Evolutionary conservation across 2,113 vertebrate genomes (phyloP), one percentile per base, ranked within the genome.

Genomic region (Dipodomys stephensi): DNA sequence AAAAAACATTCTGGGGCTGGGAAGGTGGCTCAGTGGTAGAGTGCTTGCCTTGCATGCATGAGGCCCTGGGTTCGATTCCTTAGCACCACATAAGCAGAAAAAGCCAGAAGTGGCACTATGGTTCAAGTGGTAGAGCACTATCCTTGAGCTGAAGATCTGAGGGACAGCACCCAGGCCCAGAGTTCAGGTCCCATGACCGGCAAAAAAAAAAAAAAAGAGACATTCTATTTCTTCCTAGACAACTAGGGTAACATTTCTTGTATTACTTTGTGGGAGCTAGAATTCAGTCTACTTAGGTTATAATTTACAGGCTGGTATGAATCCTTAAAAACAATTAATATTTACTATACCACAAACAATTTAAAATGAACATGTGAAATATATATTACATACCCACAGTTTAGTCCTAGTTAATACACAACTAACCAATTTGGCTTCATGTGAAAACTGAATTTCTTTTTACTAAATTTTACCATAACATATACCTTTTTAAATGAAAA

Each of bases 381-480:
- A 87, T 18, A 94, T 79, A 79, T 79, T 62, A 85, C 49, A 68
- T 35, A 39, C 16, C 44, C 32, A 77, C 3, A 90, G 18, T 81
- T 92, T 20, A 90, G 39, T 32, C 19, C 67, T 82, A 90, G 46
- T 20, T 87, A 49, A 87, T 62, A 2, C 16, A 71, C 4, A 76
- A 62, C 32, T 94, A 93, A 77, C 18, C 46, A 62, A 62, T 71
- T 88, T 71, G 72, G 12, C 44, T 27, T 88, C 53, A 81, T 8
- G 19, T 62, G 27, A 92, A 90, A 92, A 93, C 57, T 65, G 7
- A 90, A 85, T 80, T 68, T 73, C 10, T 79, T 23, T 74, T 88
- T 87, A 83, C 9, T 68, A 87, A 73, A 90, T 80, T 83, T 80
- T 4, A 93, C 9, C 7, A 77, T 68, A 91, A 92, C 27, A 44